These are phyloP conservation scores for Saimiri boliviensis DNA, from an alignment of 2,113 vertebrate genomes.

Conservation along the genomic window DNA sequence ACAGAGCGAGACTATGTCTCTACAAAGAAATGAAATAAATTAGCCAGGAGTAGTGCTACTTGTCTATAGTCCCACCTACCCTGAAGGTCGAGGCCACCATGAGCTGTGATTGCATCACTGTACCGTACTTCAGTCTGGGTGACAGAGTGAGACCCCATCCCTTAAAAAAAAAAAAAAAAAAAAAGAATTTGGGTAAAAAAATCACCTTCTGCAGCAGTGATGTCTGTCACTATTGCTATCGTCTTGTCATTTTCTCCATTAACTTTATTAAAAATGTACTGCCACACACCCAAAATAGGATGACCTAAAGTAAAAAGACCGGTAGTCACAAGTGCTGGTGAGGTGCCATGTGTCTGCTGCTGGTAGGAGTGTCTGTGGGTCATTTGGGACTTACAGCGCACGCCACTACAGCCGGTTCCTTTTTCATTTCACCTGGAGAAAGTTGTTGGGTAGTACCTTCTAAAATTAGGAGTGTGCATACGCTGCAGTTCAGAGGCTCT, in stretches of 20 bases:
- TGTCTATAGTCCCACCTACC: not conserved
- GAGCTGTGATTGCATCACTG: not conserved
- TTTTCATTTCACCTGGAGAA: not conserved
- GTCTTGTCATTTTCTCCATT: fast-evolving
- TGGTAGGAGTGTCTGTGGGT: not conserved
- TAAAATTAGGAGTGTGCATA: fast-evolving
- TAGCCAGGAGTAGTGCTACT: not conserved
- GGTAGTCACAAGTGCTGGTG: fast-evolving
- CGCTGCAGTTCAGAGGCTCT: not conserved
- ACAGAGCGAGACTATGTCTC: not conserved
- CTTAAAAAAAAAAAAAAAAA: too few relatives aligned
- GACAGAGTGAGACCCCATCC: not conserved
- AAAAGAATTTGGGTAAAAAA: not conserved
- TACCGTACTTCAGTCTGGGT: not conserved
- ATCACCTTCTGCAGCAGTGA: not conserved
- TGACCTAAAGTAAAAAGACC: not conserved
- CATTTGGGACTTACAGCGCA: too few relatives aligned
- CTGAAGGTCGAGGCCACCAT: not conserved
- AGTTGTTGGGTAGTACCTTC: not conserved
- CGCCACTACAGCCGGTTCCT: too few relatives aligned
- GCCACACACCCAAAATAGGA: not conserved
- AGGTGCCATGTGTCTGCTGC: too few relatives aligned
- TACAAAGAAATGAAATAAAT: not conserved
- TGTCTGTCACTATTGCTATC: not conserved
- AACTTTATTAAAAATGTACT: not conserved